Evolutionary conservation across 2,888 invertebrate genomes (phyloP).

Genomic region (Nyleta sp.): DNA sequence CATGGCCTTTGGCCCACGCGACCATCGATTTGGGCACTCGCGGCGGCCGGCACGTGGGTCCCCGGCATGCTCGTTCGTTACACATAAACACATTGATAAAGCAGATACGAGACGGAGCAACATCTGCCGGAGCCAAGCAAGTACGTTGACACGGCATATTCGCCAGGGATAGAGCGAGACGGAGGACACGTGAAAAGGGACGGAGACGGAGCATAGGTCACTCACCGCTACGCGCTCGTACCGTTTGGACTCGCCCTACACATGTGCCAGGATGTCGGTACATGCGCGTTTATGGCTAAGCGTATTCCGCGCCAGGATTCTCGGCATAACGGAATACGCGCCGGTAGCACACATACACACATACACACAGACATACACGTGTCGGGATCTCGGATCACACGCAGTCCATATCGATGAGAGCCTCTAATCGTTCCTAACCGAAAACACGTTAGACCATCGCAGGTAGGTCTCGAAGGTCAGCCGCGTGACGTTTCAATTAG

Average conservation of each 20-base stretch:
- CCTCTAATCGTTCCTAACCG: slow-evolving; percentile 32
- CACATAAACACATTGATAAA: slow-evolving; percentile 31
- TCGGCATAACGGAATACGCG: slow-evolving; percentile 64
- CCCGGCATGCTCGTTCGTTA: slow-evolving; percentile 18
- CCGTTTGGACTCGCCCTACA: slow-evolving; percentile 56
- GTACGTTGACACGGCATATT: slow-evolving; percentile 67
- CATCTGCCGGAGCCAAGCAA: slow-evolving; percentile 46
- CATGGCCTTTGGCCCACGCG: too few species aligned
- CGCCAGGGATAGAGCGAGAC: slow-evolving; percentile 50
- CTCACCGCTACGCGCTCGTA: slow-evolving; percentile 65
- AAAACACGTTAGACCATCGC: slow-evolving; percentile 5
- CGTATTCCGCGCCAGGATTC: slow-evolving; percentile 55
- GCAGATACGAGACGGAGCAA: slow-evolving; percentile 25
- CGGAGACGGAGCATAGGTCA: slow-evolving; percentile 66
- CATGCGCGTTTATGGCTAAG: slow-evolving; percentile 53
- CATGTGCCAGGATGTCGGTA: slow-evolving; percentile 57
- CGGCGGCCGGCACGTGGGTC: slow-evolving; percentile 36
- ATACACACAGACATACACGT: slow-evolving; percentile 12
- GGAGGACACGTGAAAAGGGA: slow-evolving; percentile 63
- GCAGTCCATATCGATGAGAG: slow-evolving; percentile 24
- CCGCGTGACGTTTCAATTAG: slow-evolving; percentile 34
- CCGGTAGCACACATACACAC: slow-evolving; percentile 31
- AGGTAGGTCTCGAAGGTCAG: slow-evolving; percentile 1
- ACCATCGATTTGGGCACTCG: slow-evolving; percentile 11
- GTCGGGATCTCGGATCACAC: slow-evolving; percentile 51